Conservation (phyloP, 2,888 invertebrate genomes). For the Watsonalla binaria region DNA sequence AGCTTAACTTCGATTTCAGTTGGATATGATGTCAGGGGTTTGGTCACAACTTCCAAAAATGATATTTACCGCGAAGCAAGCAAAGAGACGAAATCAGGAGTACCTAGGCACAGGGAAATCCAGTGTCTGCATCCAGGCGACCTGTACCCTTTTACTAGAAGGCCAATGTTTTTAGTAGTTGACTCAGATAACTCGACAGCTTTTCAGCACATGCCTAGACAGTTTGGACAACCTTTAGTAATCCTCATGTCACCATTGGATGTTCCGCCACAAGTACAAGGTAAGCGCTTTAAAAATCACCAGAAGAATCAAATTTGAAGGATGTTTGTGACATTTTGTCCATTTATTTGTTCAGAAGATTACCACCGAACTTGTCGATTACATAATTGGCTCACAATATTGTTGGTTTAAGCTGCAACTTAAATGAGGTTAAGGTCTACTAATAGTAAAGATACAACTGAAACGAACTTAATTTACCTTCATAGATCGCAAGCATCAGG, state of each 20-base stretch:
- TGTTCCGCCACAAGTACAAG: slow-evolving; percentile 89
- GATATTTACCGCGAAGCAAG: slow-evolving; percentile 79
- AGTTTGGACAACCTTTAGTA: slow-evolving; percentile 96
- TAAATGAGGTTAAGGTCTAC: no score
- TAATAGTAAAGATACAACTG: no score
- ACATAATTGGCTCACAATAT: no score
- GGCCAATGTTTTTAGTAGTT: slow-evolving; percentile 94
- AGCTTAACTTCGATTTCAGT: slow-evolving; percentile 55
- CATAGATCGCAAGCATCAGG: slow-evolving; percentile 85
- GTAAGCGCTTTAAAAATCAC: no score
- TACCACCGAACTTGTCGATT: no score
- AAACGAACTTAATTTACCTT: not conserved
- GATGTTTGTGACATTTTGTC: no score
- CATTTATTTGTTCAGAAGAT: no score
- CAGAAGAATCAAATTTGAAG: no score
- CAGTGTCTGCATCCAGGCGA: slow-evolving; percentile 96
- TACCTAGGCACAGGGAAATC: slow-evolving; percentile 76
- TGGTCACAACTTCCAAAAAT: slow-evolving; percentile 91
- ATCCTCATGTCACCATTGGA: slow-evolving; percentile 96
- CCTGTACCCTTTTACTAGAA: slow-evolving; percentile 93
- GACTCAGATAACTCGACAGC: slow-evolving; percentile 97
- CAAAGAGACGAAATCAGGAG: slow-evolving; percentile 26
- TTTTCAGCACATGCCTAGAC: slow-evolving; percentile 91
- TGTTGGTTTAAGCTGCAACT: no score
- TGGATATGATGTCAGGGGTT: slow-evolving; percentile 95